Percentiles rank a stretch among this genome's conserved stretches.
Conservation (phyloP, 2,113 vertebrate species). For the Argyrosomus japonicus region DNA sequence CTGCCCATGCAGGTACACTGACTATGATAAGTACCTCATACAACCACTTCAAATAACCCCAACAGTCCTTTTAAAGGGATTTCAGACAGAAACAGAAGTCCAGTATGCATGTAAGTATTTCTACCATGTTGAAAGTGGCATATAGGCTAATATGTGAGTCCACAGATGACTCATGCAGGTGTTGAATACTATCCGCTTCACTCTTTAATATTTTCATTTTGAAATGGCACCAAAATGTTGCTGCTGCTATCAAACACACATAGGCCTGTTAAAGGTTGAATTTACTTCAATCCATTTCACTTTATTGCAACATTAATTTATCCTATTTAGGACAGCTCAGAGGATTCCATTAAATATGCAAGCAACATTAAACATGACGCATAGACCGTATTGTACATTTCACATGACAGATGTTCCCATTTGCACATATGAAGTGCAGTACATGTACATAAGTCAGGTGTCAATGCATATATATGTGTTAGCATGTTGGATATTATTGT, state of each 20-base stretch:
- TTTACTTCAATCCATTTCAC: conserved; percentile 25
- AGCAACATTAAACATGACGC: neutral
- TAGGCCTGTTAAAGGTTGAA: conserved; percentile 9
- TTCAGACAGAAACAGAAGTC: neutral
- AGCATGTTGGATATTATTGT: neutral
- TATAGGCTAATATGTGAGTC: neutral
- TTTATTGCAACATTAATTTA: conserved; percentile 20
- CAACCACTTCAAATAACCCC: too few relatives aligned
- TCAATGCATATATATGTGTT: conserved; percentile 1
- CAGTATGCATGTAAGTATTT: neutral
- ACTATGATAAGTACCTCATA: too few relatives aligned
- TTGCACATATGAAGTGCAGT: conserved; percentile 12
- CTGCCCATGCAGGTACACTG: too few relatives aligned
- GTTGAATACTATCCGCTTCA: neutral
- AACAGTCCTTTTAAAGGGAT: neutral
- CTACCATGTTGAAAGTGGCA: neutral
- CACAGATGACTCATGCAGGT: neutral
- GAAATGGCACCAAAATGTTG: neutral
- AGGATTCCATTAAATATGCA: neutral
- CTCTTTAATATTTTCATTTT: conserved; percentile 4
- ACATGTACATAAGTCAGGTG: neutral
- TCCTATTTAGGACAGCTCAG: neutral
- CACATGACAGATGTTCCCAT: neutral
- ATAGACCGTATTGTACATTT: neutral
- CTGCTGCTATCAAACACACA: neutral